Base-by-base conservation (phyloP, 2,113 vertebrate genomes). In the Rynchops niger region DNA sequence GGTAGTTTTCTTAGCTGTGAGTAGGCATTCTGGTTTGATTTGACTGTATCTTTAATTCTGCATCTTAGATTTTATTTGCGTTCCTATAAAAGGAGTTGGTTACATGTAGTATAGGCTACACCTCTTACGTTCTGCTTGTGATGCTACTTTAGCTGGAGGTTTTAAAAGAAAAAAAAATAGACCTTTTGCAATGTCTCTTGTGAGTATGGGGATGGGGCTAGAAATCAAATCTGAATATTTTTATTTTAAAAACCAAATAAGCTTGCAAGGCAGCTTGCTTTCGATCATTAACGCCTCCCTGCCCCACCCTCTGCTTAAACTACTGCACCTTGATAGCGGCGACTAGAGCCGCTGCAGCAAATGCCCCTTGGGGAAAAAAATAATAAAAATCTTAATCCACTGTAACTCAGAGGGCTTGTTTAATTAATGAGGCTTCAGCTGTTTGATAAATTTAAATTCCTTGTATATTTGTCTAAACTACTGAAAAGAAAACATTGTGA, bases 381-480 rank as follows among this genome's bases (percentile, higher is more conserved):
- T 43, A 36, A 27, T 9, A 59, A 52, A 86, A 38, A 62, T 53
- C 80, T 55, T 70, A 81, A 82, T 78, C 81, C 4, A 4, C 74
- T 56, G 71, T 81, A 96, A 25, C 65, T 96, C 63, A 11, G 61
- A 32, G 9, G 49, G 53, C 74, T 72, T 50, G 45, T 74, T 95
- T 95, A 93, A 95, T 96, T 94, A 96, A 97, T 72, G 89, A 96
- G 88, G 74, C 66, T 96, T 95, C 79, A 63, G 85, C 93, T 62
- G 67, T 84, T 87, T 93, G 96, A 84, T 97, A 97, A 90, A 90
- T 97, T 82, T 38, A 85, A 94, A 62, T 79, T 92, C 83, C 42
- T 58, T 91, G 86, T 96, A 32, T 97, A 86, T 98, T 97, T 95
- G 83, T 97, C 84, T 89, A 76, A 97, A 97, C 93, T 97, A 83